These are phyloP conservation scores for Camponotus fellah DNA, from an alignment of 2,888 invertebrate genomes.

Conservation along the genomic window DNA sequence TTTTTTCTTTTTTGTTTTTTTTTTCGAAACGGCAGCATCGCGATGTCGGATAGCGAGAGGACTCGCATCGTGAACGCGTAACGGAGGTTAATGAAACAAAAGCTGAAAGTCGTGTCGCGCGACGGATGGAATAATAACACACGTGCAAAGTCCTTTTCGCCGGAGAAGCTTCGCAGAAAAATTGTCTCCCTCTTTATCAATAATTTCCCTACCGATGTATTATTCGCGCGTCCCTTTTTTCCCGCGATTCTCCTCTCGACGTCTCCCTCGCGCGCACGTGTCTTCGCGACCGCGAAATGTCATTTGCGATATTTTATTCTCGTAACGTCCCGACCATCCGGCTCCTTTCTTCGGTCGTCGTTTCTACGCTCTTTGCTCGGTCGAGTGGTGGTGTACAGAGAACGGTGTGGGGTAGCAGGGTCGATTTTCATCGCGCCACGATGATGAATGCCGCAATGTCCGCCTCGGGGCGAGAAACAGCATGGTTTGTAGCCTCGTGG, in stretches of 20 bases:
- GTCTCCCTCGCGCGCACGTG: background rate
- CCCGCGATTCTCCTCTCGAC: background rate
- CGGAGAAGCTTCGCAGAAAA: background rate
- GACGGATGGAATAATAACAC: conserved; percentile 41
- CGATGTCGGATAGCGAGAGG: background rate
- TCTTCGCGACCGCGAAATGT: conserved; percentile 1
- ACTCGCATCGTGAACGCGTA: background rate
- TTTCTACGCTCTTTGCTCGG: conserved; percentile 15
- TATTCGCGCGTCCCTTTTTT: background rate
- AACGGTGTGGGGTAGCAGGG: background rate
- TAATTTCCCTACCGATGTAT: conserved; percentile 30
- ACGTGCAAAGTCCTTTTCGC: conserved; percentile 11
- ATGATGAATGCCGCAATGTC: conserved; percentile 55
- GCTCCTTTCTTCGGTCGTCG: conserved; percentile 10
- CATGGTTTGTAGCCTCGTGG: conserved; percentile 28
- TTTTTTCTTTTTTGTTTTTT: background rate
- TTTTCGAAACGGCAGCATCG: conserved; percentile 1
- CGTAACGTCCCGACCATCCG: background rate
- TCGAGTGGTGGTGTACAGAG: background rate
- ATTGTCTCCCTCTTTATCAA: conserved; percentile 26
- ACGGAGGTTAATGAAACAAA: conserved; percentile 42
- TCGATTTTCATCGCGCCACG: conserved; percentile 52
- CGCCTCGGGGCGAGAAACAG: conserved; percentile 54
- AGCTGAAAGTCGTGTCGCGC: conserved; percentile 14
- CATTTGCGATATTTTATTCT: conserved; percentile 38